Conservation (phyloP, 2,888 invertebrate species). For the Alloscopus bannaensis region DNA sequence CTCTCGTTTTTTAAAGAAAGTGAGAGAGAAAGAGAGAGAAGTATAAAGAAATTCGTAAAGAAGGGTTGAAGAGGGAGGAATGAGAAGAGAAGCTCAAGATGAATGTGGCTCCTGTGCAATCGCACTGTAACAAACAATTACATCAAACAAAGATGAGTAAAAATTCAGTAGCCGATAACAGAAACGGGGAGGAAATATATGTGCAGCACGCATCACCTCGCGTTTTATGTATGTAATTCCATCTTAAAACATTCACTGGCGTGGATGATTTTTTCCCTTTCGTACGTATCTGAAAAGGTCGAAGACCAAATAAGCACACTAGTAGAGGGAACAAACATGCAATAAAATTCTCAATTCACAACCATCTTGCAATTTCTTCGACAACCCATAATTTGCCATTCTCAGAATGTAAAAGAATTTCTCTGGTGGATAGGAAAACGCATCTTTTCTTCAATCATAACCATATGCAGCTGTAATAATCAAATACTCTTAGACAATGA, state of each 20-base stretch:
- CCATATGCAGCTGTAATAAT: too few relatives aligned
- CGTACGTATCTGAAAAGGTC: conserved; percentile 2
- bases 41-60: not conserved
- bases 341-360: conserved; percentile 25
- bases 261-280: not conserved
- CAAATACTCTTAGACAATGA: too few relatives aligned
- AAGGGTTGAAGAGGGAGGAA: not conserved
- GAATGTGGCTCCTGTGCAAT: conserved; percentile 14
- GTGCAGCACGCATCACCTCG: too few relatives aligned
- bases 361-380: conserved; percentile 37
- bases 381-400: conserved; percentile 47
- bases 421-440: too few relatives aligned
- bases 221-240: too few relatives aligned
- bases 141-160: conserved; percentile 6
- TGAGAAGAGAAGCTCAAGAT: conserved; percentile 10
- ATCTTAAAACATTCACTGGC: conserved; percentile 5
- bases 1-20: too few relatives aligned
- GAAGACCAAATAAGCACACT: conserved; percentile 33
- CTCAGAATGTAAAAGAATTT: conserved; percentile 40
- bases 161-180: conserved; percentile 23
- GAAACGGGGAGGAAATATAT: too few relatives aligned
- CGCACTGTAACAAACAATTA: conserved; percentile 21
- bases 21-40: too few relatives aligned
- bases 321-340: conserved; percentile 14
- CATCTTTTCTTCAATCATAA: too few relatives aligned